Base-by-base conservation (phyloP, 1,140 invertebrate species). In the Drosophila lacteicornis region DNA sequence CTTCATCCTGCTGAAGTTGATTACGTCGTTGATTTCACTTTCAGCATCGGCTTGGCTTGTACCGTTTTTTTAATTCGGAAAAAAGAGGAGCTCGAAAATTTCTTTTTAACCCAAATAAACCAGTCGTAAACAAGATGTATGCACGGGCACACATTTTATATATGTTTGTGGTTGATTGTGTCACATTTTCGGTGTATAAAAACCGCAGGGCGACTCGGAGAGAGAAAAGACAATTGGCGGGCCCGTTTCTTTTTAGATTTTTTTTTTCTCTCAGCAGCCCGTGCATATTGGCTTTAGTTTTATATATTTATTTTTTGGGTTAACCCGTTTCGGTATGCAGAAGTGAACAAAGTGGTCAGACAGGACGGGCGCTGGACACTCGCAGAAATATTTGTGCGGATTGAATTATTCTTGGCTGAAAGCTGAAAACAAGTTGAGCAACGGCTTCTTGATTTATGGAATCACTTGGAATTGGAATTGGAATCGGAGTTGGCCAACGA, bases 61-160 rank as follows among this genome's bases (percentile, higher is more conserved):
- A 56, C 85, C 79, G 86, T 88, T 88, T 80, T 55, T 56, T 33
- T 1, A 67, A 46, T 68, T 45, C 40, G 50, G 30, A 38, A 45
- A 43, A 65, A 33, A 46, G 30, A 12, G 42, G 42, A 42, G 56
- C 63, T 46, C 46, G n/a, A 69, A 56, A 69, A 90, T 90, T 90
- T 90, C 86, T 91, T 85, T 88, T 90, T 90, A 90, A 75, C 85
- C 85, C 79, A 90, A 82, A 90, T 82, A 90, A 91, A 91, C 75
- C 79, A 85, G 84, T 88, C 75, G 74, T 45, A 74, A 80, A 68
- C 79, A 79, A 56, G 76, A 83, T 80, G 69, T 33, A 19, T 49
- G 4, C 49, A 33, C 30, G 40, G 19, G 27, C 17, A 27, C 38
- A 57, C 11, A 12, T 49, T 46, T 43, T 63, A n/a, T 38, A 45